phyloP scores from a whole-genome alignment of 2,797 vertebrate species.

The Artibeus lituratus region DNA sequence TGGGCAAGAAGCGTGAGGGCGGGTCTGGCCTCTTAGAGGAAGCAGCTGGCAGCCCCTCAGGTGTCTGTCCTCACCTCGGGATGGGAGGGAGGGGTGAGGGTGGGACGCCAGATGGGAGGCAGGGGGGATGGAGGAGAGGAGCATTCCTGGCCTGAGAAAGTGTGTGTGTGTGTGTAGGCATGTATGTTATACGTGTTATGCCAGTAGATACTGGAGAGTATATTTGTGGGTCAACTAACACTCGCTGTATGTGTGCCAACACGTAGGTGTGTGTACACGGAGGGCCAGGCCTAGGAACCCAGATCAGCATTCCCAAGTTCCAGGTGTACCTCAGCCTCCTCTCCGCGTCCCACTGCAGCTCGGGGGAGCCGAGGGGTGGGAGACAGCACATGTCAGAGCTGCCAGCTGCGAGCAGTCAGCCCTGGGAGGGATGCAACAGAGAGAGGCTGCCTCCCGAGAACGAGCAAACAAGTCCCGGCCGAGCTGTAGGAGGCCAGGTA shows the following conservation, averaged over 20 bases:
- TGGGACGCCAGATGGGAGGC: slow-evolving; percentile 37
- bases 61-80: slow-evolving; percentile 63
- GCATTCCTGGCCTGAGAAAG: neutral
- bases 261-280: neutral
- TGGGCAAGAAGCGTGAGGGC: neutral
- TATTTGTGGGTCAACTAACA: neutral
- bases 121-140: neutral
- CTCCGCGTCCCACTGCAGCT: neutral
- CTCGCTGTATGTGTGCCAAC: neutral
- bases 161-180: neutral
- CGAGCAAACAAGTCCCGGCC: accelerated
- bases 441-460: neutral
- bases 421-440: neutral
- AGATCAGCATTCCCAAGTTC: neutral
- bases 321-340: neutral
- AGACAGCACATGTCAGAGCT: neutral
- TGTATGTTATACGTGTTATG: neutral
- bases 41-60: slow-evolving; percentile 57
- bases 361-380: neutral
- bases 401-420: neutral
- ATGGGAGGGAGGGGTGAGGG: neutral
- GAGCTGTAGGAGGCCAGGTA: neutral
- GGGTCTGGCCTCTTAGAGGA: neutral
- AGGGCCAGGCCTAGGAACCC: neutral
- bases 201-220: neutral